These are phyloP conservation scores for Phrynosoma platyrhinos DNA, from an alignment of 2,113 vertebrate species.

Conservation along the genomic window DNA sequence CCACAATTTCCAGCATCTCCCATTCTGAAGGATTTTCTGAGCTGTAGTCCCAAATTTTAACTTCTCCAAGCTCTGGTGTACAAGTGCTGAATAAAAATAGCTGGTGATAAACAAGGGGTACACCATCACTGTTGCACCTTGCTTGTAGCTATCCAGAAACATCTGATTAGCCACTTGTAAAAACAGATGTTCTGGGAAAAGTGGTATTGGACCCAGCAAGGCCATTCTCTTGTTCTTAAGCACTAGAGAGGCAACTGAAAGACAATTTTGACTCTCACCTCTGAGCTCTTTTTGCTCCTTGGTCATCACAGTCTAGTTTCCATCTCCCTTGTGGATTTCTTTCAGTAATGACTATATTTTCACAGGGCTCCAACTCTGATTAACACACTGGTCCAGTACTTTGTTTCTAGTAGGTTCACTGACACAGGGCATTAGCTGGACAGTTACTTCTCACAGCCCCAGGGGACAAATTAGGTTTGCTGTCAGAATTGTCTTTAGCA, in stretches of 20 bases:
- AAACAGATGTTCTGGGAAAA: not conserved
- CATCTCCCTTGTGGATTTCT: not conserved
- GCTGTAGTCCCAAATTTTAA: too few relatives aligned
- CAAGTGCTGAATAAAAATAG: not conserved
- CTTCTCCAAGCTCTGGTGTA: too few relatives aligned
- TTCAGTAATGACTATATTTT: not conserved
- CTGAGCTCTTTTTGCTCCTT: not conserved
- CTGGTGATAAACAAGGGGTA: not conserved
- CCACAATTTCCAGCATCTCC: too few relatives aligned
- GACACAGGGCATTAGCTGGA: slow-evolving; percentile 1
- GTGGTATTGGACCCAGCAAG: not conserved
- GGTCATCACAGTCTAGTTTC: not conserved
- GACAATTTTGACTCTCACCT: too few relatives aligned
- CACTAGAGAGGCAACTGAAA: not conserved
- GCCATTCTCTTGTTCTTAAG: not conserved
- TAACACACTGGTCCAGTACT: not conserved
- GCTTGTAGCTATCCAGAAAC: not conserved
- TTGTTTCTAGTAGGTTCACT: not conserved
- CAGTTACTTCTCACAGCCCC: not conserved
- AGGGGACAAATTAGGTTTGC: slow-evolving; percentile 30
- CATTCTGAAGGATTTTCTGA: too few relatives aligned
- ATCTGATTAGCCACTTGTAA: not conserved
- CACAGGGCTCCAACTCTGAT: not conserved
- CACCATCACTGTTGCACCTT: too few relatives aligned
- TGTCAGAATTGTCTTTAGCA: slow-evolving; percentile 64